These are phyloP conservation scores for Campopleginae sp. DNA, from an alignment of 2,888 invertebrate species.

Conservation along the genomic window DNA sequence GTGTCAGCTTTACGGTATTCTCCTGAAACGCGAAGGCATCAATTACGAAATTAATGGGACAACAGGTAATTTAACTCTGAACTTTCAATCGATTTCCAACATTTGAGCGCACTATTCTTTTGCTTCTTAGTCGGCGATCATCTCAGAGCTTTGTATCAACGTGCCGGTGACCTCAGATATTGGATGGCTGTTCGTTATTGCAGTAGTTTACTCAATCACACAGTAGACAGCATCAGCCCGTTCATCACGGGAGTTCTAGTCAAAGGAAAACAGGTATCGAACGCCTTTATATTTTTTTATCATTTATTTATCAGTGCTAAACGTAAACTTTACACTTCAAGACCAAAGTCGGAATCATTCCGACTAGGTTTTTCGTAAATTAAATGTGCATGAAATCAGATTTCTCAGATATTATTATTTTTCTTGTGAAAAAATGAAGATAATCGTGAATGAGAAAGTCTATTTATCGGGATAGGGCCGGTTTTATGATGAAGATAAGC, in stretches of 20 bases:
- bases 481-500: too few species aligned
- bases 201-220: constrained; percentile 96
- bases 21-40: constrained; percentile 92
- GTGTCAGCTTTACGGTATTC: constrained; percentile 93
- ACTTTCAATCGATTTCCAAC: not conserved
- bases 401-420: too few species aligned
- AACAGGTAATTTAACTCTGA: constrained; percentile 78
- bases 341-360: too few species aligned
- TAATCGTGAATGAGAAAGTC: too few species aligned
- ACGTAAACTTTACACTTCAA: too few species aligned
- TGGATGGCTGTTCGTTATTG: constrained; percentile 98
- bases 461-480: too few species aligned
- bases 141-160: constrained; percentile 90
- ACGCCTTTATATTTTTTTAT: constrained; percentile 57
- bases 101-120: constrained; percentile 79
- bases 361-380: too few species aligned
- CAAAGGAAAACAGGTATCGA: constrained; percentile 96
- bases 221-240: constrained; percentile 99
- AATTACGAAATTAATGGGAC: constrained; percentile 89
- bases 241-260: constrained; percentile 99
- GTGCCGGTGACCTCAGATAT: constrained; percentile 93
- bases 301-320: too few species aligned
- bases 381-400: too few species aligned
- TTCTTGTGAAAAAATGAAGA: too few species aligned
- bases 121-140: constrained; percentile 87